A percentile compares a stretch with the other conserved stretches of the same genome.
phyloP scores from a whole-genome alignment of 2,888 invertebrate genomes.

The Arge pagana region DNA sequence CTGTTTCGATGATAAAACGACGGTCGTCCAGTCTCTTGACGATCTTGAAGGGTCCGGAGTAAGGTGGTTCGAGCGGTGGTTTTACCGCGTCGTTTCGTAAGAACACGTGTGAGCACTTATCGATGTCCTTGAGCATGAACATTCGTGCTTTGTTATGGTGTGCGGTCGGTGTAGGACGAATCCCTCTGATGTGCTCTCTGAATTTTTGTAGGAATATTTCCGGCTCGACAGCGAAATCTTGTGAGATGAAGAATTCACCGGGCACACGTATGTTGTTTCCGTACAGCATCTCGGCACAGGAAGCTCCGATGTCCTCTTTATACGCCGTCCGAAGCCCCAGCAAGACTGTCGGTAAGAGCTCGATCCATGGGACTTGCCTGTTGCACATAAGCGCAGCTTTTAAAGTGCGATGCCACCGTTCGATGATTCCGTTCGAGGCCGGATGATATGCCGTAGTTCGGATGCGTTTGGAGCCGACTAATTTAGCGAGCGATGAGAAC shows the following conservation, averaged over 20 bases:
- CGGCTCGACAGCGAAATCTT: too few species aligned
- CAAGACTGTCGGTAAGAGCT: not conserved
- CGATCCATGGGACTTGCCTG: conserved; percentile 7
- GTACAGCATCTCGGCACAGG: not conserved
- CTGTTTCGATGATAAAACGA: too few species aligned
- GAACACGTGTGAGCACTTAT: too few species aligned
- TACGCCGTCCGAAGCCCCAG: not conserved
- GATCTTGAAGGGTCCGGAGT: too few species aligned
- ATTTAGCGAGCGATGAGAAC: conserved; percentile 28
- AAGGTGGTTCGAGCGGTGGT: too few species aligned
- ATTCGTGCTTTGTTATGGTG: too few species aligned
- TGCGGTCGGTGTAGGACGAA: too few species aligned
- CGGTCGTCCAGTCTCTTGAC: too few species aligned
- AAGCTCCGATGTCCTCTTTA: not conserved
- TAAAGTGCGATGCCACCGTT: conserved; percentile 24
- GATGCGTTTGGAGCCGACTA: conserved; percentile 28
- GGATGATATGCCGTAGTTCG: conserved; percentile 38
- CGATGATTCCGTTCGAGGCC: conserved; percentile 37
- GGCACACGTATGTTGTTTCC: not conserved
- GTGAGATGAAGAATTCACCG: conserved; percentile 1
- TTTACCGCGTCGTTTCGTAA: too few species aligned
- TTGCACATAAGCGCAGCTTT: conserved; percentile 27
- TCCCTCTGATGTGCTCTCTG: too few species aligned
- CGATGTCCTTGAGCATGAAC: too few species aligned
- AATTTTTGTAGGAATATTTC: too few species aligned